Evolutionary conservation across 2,888 invertebrate genomes (phyloP).

Genomic region (Acanthosoma haemorrhoidale): DNA sequence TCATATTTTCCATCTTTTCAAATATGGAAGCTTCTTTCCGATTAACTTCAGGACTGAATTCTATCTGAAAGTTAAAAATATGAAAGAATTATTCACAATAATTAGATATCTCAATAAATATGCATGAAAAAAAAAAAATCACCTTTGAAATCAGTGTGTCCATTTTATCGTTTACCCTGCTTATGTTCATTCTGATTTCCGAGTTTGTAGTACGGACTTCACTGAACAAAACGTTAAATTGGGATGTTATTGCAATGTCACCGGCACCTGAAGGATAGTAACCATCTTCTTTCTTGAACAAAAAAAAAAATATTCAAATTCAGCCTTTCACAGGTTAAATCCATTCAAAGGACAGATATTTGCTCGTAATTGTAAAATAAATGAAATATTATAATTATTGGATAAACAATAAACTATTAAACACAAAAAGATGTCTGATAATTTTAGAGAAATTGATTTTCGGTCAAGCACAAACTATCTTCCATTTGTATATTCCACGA

Average conservation of each 20-base stretch:
- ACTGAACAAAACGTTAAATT: constrained; percentile 49
- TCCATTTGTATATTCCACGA: too few species aligned
- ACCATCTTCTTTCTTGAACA: neutral
- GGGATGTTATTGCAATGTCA: constrained; percentile 46
- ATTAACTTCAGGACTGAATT: neutral
- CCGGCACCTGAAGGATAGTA: neutral
- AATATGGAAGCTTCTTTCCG: neutral
- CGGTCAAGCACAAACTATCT: neutral
- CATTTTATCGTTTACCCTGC: constrained; percentile 59
- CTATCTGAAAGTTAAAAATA: constrained; percentile 1
- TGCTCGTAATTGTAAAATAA: too few species aligned
- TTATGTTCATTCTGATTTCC: constrained; percentile 59
- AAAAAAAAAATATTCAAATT: too few species aligned
- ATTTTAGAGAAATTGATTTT: neutral
- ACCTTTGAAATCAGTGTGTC: constrained; percentile 57
- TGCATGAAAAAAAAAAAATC: neutral
- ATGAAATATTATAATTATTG: neutral
- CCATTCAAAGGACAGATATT: too few species aligned
- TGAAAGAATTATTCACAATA: neutral
- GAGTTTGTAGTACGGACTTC: constrained; percentile 60
- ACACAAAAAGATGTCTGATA: neutral
- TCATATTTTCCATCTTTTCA: neutral
- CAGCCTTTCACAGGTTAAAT: too few species aligned
- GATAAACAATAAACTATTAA: neutral
- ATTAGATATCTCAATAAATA: neutral